Evolutionary conservation across 53 echinoderm and acorn worm species (phyloP).

Genomic region (Holothuria scabra): DNA sequence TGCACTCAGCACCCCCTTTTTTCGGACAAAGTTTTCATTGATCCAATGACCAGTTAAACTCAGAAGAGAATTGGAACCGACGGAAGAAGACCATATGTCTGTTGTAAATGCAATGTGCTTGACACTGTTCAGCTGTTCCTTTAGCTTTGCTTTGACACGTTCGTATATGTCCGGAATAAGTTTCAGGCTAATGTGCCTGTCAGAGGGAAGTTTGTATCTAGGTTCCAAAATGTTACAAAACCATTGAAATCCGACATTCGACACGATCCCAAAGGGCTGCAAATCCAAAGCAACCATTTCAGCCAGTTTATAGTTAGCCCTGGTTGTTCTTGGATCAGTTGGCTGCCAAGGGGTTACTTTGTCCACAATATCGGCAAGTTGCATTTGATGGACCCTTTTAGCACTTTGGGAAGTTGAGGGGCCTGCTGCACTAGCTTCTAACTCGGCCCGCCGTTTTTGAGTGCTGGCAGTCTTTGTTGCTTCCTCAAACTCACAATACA

Average conservation of each 20-base stretch:
- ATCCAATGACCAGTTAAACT: slow-evolving; percentile 49
- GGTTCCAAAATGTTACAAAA: slow-evolving; percentile 24
- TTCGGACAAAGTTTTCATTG: slow-evolving; percentile 2
- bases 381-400: slow-evolving; percentile 24
- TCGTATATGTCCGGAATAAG: slow-evolving; percentile 32
- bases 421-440: background rate
- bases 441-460: slow-evolving; percentile 17
- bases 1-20: slow-evolving; percentile 36
- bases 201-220: slow-evolving; percentile 28
- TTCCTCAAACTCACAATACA: slow-evolving; percentile 1
- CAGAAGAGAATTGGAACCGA: slow-evolving; percentile 28
- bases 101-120: slow-evolving; percentile 40
- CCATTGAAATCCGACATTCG: slow-evolving; percentile 41
- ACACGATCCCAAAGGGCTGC: slow-evolving; percentile 24
- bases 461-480: background rate
- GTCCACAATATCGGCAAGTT: slow-evolving; percentile 3
- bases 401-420: slow-evolving; percentile 16
- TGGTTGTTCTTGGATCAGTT: slow-evolving; percentile 7
- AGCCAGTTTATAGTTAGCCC: background rate
- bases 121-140: background rate
- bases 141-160: background rate
- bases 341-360: slow-evolving; percentile 17
- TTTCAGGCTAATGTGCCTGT: slow-evolving; percentile 6
- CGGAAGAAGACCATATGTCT: slow-evolving; percentile 40
- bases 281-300: slow-evolving; percentile 52